These are phyloP conservation scores for Drosophila virilis DNA, from an alignment of 1,140 invertebrate species.

Conservation along the genomic window DNA sequence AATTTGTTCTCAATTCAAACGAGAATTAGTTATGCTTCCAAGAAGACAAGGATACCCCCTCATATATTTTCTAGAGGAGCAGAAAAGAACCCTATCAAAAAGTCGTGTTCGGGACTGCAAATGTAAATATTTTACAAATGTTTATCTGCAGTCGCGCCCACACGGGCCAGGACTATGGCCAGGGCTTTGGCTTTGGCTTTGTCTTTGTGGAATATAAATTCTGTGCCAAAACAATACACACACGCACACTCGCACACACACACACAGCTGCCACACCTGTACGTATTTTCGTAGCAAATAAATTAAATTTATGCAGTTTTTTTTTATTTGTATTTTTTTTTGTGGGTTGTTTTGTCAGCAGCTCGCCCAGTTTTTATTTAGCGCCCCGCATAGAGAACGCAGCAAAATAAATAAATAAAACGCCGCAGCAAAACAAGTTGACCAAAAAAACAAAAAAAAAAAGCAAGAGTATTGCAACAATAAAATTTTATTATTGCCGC, in stretches of 20 bases:
- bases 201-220: constrained; percentile 51
- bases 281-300: constrained; percentile 59
- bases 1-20: no score
- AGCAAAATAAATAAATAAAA: constrained; percentile 57
- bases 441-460: constrained; percentile 22
- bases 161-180: constrained; percentile 2
- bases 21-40: no score
- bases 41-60: background rate
- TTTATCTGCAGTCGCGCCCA: constrained; percentile 54
- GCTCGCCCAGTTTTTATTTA: constrained; percentile 54
- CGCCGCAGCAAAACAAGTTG: constrained; percentile 44
- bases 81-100: background rate
- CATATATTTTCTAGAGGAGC: background rate
- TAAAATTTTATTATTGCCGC: constrained; percentile 72
- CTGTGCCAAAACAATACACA: constrained; percentile 43
- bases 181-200: constrained; percentile 24
- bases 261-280: constrained; percentile 56
- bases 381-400: constrained; percentile 31
- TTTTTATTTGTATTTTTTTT: constrained; percentile 23
- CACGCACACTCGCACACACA: constrained; percentile 14
- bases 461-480: constrained; percentile 56
- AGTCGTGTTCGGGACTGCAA: constrained; percentile 5
- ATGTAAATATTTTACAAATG: constrained; percentile 73
- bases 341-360: background rate
- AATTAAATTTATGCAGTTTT: constrained; percentile 80